Percentiles rank a stretch among this genome's conserved stretches.
These are phyloP conservation scores for Rhingia rostrata DNA, from an alignment of 2,888 invertebrate species.

Conservation along the genomic window DNA sequence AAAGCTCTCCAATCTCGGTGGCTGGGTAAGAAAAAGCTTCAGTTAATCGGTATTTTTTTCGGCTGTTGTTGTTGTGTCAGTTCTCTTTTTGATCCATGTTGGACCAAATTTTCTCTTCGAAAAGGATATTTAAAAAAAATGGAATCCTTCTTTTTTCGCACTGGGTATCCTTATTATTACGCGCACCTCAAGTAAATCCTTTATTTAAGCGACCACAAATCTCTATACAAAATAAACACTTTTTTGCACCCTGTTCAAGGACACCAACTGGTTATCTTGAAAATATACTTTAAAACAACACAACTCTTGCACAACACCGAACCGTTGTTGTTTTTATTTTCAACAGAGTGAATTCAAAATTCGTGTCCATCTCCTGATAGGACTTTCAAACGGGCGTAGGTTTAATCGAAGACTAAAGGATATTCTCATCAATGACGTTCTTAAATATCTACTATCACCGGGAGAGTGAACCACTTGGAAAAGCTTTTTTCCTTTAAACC, in stretches of 20 bases:
- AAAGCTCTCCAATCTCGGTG: conserved; percentile 43
- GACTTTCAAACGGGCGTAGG: conserved; percentile 56
- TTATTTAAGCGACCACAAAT: conserved; percentile 4
- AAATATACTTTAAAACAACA: neutral
- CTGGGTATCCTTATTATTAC: conserved; percentile 6
- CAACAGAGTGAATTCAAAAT: neutral
- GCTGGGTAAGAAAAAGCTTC: conserved; percentile 50
- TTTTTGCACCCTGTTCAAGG: neutral
- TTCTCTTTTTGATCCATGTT: conserved; percentile 26
- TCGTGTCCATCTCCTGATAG: neutral
- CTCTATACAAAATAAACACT: neutral
- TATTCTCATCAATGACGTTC: conserved; percentile 54
- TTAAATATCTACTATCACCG: conserved; percentile 53
- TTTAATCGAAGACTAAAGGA: conserved; percentile 61
- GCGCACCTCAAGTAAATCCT: neutral
- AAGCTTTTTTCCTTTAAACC: conserved; percentile 33
- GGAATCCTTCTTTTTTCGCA: neutral
- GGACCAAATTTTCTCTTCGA: conserved; percentile 6
- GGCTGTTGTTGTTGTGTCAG: neutral
- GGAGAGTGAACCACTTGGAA: conserved; percentile 34
- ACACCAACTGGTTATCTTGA: neutral
- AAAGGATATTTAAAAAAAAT: conserved; percentile 16
- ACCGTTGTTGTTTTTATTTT: conserved; percentile 23
- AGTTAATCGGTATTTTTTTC: neutral
- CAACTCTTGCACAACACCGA: conserved; percentile 26